Evolutionary conservation across 2,888 invertebrate species (phyloP).

Genomic region (Carpatolechia fugitivella): DNA sequence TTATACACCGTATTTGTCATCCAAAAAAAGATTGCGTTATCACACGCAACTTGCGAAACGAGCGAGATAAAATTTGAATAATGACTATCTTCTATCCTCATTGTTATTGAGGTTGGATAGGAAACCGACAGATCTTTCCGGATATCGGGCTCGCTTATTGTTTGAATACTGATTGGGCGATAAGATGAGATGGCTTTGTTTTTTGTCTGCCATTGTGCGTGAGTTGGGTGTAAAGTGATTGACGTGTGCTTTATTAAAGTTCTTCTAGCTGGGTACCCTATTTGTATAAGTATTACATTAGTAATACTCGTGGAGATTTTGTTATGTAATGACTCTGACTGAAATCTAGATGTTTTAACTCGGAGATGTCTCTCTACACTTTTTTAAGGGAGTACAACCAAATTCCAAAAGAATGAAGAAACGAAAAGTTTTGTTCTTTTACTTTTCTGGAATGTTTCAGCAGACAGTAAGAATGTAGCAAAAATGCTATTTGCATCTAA

Average conservation of each 20-base stretch:
- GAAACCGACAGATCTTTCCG: conserved; percentile 47
- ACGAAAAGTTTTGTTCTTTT: not conserved
- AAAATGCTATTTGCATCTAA: not conserved
- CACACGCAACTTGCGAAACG: conserved; percentile 25
- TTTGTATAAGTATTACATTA: too few relatives aligned
- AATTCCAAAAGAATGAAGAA: too few relatives aligned
- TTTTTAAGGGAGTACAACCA: too few relatives aligned
- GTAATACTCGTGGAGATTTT: too few relatives aligned
- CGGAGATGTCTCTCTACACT: too few relatives aligned
- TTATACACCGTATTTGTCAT: conserved; percentile 7
- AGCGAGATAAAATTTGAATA: conserved; percentile 42
- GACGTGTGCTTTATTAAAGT: conserved; percentile 6
- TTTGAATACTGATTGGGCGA: conserved; percentile 50
- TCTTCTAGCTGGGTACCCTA: not conserved
- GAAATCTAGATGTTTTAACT: not conserved
- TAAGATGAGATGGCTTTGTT: conserved; percentile 21
- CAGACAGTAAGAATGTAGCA: not conserved
- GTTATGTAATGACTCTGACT: too few relatives aligned
- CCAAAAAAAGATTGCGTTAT: conserved; percentile 13
- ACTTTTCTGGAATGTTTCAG: not conserved
- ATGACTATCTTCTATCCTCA: conserved; percentile 32
- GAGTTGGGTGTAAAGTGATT: conserved; percentile 15
- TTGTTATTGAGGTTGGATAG: conserved; percentile 37
- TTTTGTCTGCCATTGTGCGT: conserved; percentile 16
- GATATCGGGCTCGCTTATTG: conserved; percentile 41